Evolutionary conservation across 1,140 invertebrate genomes (phyloP).

Genomic region (Harpegnathos saltator): DNA sequence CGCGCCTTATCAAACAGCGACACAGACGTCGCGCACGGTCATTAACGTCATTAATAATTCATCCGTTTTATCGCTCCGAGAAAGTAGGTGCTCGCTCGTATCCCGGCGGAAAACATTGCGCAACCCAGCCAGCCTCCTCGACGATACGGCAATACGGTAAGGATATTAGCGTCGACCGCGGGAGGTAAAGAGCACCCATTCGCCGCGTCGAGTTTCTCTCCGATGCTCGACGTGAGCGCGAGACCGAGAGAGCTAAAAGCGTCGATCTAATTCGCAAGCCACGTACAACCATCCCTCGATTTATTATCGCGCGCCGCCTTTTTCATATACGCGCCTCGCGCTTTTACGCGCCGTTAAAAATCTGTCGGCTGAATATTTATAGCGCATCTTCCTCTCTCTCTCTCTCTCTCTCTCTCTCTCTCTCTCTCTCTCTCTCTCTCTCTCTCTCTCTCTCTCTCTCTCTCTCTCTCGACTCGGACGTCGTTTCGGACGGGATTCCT

Average conservation of each 20-base stretch:
- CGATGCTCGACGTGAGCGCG: slow-evolving; percentile 2
- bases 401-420: no score
- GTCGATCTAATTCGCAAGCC: slow-evolving; percentile 53
- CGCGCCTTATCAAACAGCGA: slow-evolving; percentile 51
- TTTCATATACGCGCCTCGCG: no score
- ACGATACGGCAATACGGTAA: slow-evolving; percentile 46
- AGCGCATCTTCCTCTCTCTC: no score
- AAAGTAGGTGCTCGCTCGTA: slow-evolving; percentile 54
- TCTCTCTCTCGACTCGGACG: no score
- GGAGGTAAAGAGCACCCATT: slow-evolving; percentile 57
- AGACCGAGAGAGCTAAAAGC: slow-evolving; percentile 4
- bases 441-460: no score
- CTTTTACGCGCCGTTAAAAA: no score
- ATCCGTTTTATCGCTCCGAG: slow-evolving; percentile 59
- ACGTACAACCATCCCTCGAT: slow-evolving; percentile 16
- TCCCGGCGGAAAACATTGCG: slow-evolving; percentile 48
- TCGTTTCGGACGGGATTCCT: no score
- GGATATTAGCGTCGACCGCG: slow-evolving; percentile 49
- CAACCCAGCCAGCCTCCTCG: slow-evolving; percentile 43
- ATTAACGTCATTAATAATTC: slow-evolving; percentile 62
- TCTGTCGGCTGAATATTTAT: no score
- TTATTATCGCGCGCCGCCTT: not conserved
- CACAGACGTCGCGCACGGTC: slow-evolving; percentile 53
- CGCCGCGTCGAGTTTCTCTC: slow-evolving; percentile 52
- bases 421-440: no score